phyloP scores from a whole-genome alignment of 2,888 invertebrate species.

The Magallana nippona region DNA sequence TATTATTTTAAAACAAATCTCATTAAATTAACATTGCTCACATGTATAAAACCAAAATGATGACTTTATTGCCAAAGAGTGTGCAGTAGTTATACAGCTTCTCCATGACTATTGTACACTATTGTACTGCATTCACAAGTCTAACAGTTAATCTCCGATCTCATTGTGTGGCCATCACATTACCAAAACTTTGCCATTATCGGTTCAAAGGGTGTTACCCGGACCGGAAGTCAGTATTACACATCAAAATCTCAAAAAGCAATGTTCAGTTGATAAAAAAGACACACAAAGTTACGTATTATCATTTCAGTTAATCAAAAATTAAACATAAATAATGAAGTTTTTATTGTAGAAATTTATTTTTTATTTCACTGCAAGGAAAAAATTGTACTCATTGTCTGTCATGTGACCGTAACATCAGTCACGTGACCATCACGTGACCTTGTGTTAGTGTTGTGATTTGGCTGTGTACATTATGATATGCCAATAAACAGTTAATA shows the following conservation, averaged over 20 bases:
- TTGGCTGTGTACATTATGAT: slow-evolving; percentile 54
- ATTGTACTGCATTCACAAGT: too few species aligned
- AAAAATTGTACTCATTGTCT: slow-evolving; percentile 40
- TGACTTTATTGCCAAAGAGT: slow-evolving; percentile 15
- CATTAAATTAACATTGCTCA: slow-evolving; percentile 12
- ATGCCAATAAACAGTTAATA: slow-evolving; percentile 56
- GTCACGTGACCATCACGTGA: slow-evolving; percentile 36
- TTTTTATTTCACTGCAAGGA: slow-evolving; percentile 32
- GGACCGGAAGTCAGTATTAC: too few species aligned
- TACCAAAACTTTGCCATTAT: background rate
- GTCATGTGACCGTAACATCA: slow-evolving; percentile 35
- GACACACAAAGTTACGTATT: background rate
- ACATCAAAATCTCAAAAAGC: background rate
- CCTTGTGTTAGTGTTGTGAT: slow-evolving; percentile 51
- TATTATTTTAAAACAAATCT: slow-evolving; percentile 3
- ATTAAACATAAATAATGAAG: slow-evolving; percentile 15
- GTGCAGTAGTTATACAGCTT: background rate
- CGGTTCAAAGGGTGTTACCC: too few species aligned
- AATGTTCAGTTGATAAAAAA: background rate
- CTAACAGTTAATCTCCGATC: background rate
- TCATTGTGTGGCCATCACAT: slow-evolving; percentile 5
- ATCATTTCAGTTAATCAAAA: background rate
- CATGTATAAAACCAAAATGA: slow-evolving; percentile 1
- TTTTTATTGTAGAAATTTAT: slow-evolving; percentile 11
- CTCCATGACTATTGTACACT: slow-evolving; percentile 4